phyloP scores from a whole-genome alignment of 2,113 vertebrate genomes.

The Prinia subflava region DNA sequence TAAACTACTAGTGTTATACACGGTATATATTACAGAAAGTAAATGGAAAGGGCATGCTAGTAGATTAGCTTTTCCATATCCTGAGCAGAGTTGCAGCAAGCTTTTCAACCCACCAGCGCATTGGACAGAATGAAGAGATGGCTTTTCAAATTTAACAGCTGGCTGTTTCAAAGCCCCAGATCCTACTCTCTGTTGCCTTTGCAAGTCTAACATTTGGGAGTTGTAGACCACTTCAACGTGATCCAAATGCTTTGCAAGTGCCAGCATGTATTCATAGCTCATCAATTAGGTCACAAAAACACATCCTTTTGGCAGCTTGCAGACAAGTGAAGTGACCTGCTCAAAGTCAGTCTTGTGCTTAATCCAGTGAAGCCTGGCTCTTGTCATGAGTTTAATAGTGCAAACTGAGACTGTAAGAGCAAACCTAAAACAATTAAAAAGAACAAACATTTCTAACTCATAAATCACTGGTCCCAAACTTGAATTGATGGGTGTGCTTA shows the following conservation, averaged over 20 bases:
- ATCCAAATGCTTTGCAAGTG: not conserved
- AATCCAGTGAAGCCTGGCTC: not conserved
- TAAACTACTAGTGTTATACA: not conserved
- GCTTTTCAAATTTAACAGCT: not conserved
- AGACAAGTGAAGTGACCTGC: not conserved
- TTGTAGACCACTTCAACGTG: not conserved
- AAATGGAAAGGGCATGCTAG: not conserved
- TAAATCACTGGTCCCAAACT: not conserved
- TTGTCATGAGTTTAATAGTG: not conserved
- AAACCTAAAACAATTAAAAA: not conserved
- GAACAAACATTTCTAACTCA: not conserved
- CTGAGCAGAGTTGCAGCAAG: conserved; percentile 68
- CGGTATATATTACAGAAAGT: conserved; percentile 24
- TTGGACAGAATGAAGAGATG: not conserved
- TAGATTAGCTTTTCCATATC: conserved; percentile 23
- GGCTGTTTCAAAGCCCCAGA: not conserved
- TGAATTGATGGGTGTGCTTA: not conserved
- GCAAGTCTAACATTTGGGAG: not conserved
- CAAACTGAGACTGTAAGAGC: not conserved
- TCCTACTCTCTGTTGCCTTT: not conserved
- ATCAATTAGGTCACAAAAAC: not conserved
- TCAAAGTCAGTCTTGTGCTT: not conserved
- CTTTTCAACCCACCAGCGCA: conserved; percentile 43
- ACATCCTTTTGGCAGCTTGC: not conserved
- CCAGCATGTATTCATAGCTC: not conserved